These are phyloP conservation scores for Matsumurasca onukii DNA, from an alignment of 1,140 invertebrate genomes.

Conservation along the genomic window DNA sequence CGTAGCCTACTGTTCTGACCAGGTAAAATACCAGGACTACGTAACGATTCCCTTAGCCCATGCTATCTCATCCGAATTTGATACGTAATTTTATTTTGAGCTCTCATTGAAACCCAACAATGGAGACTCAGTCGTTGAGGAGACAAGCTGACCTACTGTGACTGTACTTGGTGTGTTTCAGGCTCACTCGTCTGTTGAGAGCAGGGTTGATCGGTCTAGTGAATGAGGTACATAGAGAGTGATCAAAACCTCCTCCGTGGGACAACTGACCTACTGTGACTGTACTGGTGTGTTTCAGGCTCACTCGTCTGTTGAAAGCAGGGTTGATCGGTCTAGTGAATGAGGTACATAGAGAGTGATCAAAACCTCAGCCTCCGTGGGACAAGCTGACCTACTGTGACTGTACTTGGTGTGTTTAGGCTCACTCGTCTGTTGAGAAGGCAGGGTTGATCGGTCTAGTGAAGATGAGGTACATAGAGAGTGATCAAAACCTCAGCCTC, in stretches of 20 bases:
- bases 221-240: slow-evolving; percentile 88
- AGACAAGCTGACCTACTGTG: too few species aligned
- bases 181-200: slow-evolving; percentile 96
- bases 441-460: slow-evolving; percentile 89
- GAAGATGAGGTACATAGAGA: slow-evolving; percentile 89
- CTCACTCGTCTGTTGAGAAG: slow-evolving; percentile 95
- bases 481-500: slow-evolving; percentile 79
- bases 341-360: slow-evolving; percentile 89
- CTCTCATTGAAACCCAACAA: too few species aligned
- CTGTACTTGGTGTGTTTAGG: slow-evolving; percentile 57
- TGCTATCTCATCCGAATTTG: too few species aligned
- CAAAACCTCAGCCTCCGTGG: slow-evolving; percentile 82
- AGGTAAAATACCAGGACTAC: slow-evolving; percentile 56
- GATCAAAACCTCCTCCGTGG: slow-evolving; percentile 77
- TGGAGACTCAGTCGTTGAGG: too few species aligned
- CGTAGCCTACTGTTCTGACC: slow-evolving; percentile 94
- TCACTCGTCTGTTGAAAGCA: slow-evolving; percentile 95
- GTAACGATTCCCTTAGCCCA: too few species aligned
- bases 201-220: slow-evolving; percentile 89
- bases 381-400: too few species aligned
- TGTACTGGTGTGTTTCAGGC: slow-evolving; percentile 61
- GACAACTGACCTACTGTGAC: too few species aligned
- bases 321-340: slow-evolving; percentile 87
- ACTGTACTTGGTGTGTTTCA: slow-evolving; percentile 47
- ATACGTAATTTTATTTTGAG: too few species aligned